Evolutionary conservation across 2,113 vertebrate genomes (phyloP).

Genomic region (Platysteira castanea): DNA sequence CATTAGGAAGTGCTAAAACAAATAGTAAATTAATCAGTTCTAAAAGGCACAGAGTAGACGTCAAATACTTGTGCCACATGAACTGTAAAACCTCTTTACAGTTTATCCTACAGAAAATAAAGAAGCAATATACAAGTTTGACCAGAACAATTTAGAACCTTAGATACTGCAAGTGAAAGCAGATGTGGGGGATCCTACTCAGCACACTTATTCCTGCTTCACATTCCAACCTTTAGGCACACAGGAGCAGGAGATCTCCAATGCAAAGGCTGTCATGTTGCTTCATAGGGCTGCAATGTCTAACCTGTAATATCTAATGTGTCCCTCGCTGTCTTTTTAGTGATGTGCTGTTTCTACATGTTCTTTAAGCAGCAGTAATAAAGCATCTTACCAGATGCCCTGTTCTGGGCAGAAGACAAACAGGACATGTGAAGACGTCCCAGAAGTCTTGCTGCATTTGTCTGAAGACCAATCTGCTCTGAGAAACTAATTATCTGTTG

Average conservation of each 20-base stretch:
- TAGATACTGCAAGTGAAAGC: not conserved
- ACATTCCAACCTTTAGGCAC: not conserved
- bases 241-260: not conserved
- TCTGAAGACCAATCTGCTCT: slow-evolving; percentile 89
- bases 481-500: slow-evolving; percentile 85
- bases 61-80: not conserved
- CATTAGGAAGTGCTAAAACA: not conserved
- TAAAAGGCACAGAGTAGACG: not conserved
- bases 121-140: not conserved
- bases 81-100: not conserved
- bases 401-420: slow-evolving; percentile 81
- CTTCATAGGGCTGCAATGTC: not conserved
- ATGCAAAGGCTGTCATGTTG: not conserved
- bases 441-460: slow-evolving; percentile 87
- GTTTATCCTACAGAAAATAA: not conserved
- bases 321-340: not conserved
- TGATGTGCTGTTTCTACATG: not conserved
- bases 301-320: not conserved
- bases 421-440: slow-evolving; percentile 87
- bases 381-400: slow-evolving; percentile 80
- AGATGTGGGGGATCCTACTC: not conserved
- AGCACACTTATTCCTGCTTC: not conserved
- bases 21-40: not conserved
- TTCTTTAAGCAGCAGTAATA: not conserved
- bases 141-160: not conserved